Base-by-base conservation (phyloP, 1,140 invertebrate species). In the Stegodyphus dumicola region DNA sequence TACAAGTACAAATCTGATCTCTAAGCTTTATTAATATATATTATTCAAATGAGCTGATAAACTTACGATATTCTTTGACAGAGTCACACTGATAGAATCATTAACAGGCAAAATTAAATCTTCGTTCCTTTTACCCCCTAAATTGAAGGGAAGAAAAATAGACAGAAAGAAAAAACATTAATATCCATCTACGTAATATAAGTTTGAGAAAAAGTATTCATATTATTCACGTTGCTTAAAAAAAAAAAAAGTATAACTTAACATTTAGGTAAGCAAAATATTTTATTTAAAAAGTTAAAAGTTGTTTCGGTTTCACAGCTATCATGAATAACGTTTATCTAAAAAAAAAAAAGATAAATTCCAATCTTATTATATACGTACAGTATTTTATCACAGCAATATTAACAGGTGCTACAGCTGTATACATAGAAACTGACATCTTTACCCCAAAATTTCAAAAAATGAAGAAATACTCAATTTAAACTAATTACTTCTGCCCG, bases 341-440 rank as follows among this genome's bases (percentile, higher is more conserved):
- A 3, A 33, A 1, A 33, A 60, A 60, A 60, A 60, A 10, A 10
- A 60, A 60, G 9, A 10, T 5, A 60, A 10, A 60, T 10, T 60
- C 1, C 56, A 10, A 5, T 60, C 56, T 60, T 60, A 60, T 9
- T 60, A 60, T 2, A 60, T 60, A 83, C 94, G 93, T 93, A 96
- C 97, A 99, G 91, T 99, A 99, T 93, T 99, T 99, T 56, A 99
- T 96, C 3, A 99, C 94, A 56, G 98, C 98, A 89, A 99, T 99
- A 91, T 99, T 99, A 0, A 99, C 95, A 49, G 98, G 98, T 10
- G 97, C 97, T 70, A 79, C 51, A 18, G 87, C 88, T 52, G 88
- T 89, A 13, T 17, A 54, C 5, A 7, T 67, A n/a, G 9, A n/a
- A 67, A 67, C 1, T 15, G 65, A 7, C 65, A 67, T 67, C 33